Percentiles rank a stretch among this genome's conserved stretches.
Conservation (phyloP, 64 coral and sea anemone species). For the Actinia equina region DNA sequence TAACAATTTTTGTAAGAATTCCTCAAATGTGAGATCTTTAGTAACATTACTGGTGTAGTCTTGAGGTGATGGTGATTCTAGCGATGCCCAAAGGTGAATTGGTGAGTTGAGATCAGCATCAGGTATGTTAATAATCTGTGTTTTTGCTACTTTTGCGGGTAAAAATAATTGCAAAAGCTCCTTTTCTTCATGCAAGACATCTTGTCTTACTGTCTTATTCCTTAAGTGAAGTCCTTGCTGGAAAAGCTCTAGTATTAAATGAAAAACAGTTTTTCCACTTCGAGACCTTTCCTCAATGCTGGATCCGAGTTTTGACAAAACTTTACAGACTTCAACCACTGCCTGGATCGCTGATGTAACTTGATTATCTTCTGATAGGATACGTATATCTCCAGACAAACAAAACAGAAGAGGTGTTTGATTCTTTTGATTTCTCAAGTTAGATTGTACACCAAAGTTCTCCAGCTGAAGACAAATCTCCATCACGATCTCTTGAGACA, state of each 20-base stretch:
- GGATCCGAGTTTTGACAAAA: background rate
- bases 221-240: background rate
- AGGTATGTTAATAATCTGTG: background rate
- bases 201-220: background rate
- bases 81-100: background rate
- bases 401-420: background rate
- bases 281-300: background rate
- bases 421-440: background rate
- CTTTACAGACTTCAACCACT: background rate
- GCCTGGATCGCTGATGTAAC: background rate
- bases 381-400: background rate
- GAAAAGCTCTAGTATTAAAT: background rate
- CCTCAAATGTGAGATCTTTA: background rate
- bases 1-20: background rate
- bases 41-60: background rate
- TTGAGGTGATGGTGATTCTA: background rate
- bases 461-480: background rate
- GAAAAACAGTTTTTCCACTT: background rate
- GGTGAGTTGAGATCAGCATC: background rate
- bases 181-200: background rate
- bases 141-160: background rate
- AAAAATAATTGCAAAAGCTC: background rate
- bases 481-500: too few species aligned
- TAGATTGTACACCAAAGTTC: background rate
- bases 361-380: background rate